A percentile compares a stretch with the other conserved stretches of the same genome.
These are phyloP conservation scores for Chymomyza procnemis DNA, from an alignment of 2,888 invertebrate species.

Conservation along the genomic window DNA sequence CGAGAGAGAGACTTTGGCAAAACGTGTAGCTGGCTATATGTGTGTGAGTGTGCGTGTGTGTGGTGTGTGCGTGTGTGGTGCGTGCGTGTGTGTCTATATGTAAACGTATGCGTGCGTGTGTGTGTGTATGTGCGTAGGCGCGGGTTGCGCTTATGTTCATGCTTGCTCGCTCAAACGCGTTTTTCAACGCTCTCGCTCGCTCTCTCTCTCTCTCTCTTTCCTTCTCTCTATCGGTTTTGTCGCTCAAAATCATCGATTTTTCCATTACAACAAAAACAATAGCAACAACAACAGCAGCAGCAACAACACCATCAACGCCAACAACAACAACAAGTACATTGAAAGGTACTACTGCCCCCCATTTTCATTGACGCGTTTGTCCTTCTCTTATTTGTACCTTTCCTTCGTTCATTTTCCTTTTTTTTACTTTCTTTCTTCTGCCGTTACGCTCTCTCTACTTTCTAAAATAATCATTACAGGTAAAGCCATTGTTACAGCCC, in stretches of 20 bases:
- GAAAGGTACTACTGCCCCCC: constrained; percentile 58
- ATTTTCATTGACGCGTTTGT: constrained; percentile 39
- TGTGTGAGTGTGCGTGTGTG: constrained; percentile 5
- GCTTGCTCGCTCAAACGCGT: background rate
- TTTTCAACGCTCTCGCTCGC: too few species aligned
- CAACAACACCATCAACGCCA: constrained; percentile 39
- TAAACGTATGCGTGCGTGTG: constrained; percentile 6
- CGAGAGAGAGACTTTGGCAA: constrained; percentile 4
- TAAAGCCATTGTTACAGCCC: background rate
- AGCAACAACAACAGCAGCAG: constrained; percentile 33
- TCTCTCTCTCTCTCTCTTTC: background rate
- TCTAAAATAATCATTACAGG: background rate
- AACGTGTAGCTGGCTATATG: constrained; percentile 36
- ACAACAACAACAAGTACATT: constrained; percentile 41
- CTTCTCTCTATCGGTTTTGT: constrained; percentile 15
- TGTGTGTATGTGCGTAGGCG: background rate
- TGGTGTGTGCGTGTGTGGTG: too few species aligned
- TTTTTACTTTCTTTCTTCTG: background rate
- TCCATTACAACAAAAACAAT: constrained; percentile 23
- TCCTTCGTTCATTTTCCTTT: background rate
- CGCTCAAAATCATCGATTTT: constrained; percentile 64
- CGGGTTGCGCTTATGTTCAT: background rate
- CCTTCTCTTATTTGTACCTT: constrained; percentile 13
- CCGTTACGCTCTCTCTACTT: too few species aligned
- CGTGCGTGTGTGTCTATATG: background rate